Conservation (phyloP, 1,140 invertebrate genomes). For the Conopomorpha cramerella region DNA sequence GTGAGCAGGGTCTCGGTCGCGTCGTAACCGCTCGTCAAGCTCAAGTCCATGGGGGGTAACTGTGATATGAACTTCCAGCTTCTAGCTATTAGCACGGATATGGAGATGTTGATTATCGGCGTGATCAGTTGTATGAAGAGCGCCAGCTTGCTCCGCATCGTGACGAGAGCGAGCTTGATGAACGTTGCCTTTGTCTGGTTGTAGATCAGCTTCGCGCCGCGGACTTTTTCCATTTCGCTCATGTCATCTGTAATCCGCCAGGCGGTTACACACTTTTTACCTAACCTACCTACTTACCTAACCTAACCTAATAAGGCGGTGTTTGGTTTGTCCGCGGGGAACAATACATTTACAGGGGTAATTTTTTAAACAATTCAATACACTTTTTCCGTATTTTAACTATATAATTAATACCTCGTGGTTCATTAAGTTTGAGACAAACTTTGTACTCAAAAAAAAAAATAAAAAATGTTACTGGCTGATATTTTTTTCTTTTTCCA, state of each 20-base stretch:
- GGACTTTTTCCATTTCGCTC: constrained; percentile 37
- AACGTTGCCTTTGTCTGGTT: constrained; percentile 70
- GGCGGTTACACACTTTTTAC: constrained; percentile 3
- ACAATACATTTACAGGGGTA: too few relatives aligned
- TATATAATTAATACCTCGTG: too few relatives aligned
- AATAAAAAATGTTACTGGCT: too few relatives aligned
- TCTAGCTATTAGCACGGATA: constrained; percentile 61
- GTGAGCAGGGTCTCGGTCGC: constrained; percentile 35
- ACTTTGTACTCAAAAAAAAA: too few relatives aligned
- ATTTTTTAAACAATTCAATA: too few relatives aligned
- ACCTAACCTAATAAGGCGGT: constrained; percentile 7
- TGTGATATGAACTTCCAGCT: constrained; percentile 46
- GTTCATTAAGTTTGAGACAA: too few relatives aligned
- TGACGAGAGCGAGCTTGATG: constrained; percentile 63
- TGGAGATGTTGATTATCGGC: constrained; percentile 64
- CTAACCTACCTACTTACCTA: neutral
- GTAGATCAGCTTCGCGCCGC: constrained; percentile 37
- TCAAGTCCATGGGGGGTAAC: constrained; percentile 43
- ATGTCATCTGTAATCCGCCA: constrained; percentile 25
- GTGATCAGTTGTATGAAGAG: constrained; percentile 63
- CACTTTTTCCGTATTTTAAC: too few relatives aligned
- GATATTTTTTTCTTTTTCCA: too few relatives aligned
- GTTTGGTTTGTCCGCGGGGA: too few relatives aligned
- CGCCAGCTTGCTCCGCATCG: constrained; percentile 60
- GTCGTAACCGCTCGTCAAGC: constrained; percentile 35